Base-by-base conservation (phyloP, 2,113 vertebrate genomes). In the Microcebus jonahi region DNA sequence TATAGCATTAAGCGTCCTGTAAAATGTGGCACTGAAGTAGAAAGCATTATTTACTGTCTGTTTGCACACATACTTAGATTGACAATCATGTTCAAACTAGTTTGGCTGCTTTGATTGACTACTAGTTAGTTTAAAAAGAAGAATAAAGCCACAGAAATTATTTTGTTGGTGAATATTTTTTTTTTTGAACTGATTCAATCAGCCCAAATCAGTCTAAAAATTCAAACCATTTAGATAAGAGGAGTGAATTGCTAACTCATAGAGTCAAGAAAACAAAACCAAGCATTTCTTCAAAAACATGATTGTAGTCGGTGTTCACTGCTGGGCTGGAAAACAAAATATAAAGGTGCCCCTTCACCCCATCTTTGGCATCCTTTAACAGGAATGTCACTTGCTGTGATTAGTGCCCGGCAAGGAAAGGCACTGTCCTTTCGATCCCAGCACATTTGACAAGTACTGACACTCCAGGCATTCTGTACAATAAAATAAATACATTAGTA, bases 401-500 rank as follows among this genome's bases (percentile, higher is more conserved):
- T 93, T 68, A 91, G 59, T 90, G 75, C 70, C 77, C 71, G 83
- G 45, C 86, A 93, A 91, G 53, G 48, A 83, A 87, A 93, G 95
- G 82, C 80, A 91, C 61, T 85, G 61, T 76, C 71, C 85, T 70
- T 80, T 91, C 50, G 36, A 39, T 84, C 71, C 68, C 27, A 75
- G 57, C 71, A 81, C 31, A 88, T 81, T 36, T 91, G 93, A 96
- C 86, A 89, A 91, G 87, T 11, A 25, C 20, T 0, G 27, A 88
- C 61, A 90, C 86, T 82, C 67, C 50, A 42, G 80, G 76, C 84
- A 76, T 61, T 71, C n/a, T 88, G 39, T 67, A 77, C 57, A 95
- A 83, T 59, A 83, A 89, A 90, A 88, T 76, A 96, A 91, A 96
- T 65, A 80, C 80, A 81, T 81, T 80, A 95, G 88, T 20, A 93